Conservation (phyloP, 2,888 invertebrate genomes). For the Coremacera marginata region DNA sequence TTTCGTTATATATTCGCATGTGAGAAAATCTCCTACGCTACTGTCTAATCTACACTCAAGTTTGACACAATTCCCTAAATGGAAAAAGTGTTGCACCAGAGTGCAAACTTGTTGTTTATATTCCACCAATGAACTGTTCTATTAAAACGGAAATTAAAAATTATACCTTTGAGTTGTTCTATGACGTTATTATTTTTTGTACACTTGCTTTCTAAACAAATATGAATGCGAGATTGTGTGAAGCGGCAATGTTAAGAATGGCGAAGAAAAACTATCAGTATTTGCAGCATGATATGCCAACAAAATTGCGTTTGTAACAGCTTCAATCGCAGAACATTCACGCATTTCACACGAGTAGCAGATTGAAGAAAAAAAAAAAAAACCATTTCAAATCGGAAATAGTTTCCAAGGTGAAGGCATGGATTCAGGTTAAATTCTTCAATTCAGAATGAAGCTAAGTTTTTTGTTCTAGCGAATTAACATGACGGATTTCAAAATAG, state of each 20-base stretch:
- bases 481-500: no score
- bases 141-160: constrained; percentile 26
- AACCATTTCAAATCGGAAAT: no score
- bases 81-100: background rate
- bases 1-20: background rate
- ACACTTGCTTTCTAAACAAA: background rate
- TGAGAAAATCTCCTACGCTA: background rate
- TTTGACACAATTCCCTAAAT: background rate
- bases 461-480: no score
- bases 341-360: no score
- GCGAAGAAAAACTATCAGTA: background rate
- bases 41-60: background rate
- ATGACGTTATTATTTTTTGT: constrained; percentile 6
- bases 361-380: no score
- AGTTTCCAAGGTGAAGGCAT: no score
- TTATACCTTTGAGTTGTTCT: constrained; percentile 5
- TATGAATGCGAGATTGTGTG: background rate
- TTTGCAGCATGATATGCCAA: no score
- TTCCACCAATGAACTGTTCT: constrained; percentile 7
- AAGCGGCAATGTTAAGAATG: background rate
- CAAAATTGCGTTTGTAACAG: no score
- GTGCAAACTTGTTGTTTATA: background rate
- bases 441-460: no score
- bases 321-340: no score
- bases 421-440: no score